Evolutionary conservation across 2,797 vertebrate genomes (phyloP), one percentile per base, ranked within the genome.

Genomic region (Epinephelus awoara): DNA sequence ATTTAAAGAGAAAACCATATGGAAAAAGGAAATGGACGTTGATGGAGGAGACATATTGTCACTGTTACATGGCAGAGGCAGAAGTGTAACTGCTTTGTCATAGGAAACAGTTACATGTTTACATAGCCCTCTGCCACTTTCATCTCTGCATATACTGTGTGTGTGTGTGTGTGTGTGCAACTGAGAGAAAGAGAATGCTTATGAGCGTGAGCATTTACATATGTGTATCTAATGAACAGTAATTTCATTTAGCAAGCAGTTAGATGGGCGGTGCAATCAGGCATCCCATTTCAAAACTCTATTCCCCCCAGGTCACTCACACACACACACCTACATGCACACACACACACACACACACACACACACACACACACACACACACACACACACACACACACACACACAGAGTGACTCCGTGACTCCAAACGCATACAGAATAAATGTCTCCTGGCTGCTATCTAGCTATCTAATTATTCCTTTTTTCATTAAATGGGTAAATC

Each of bases 401-500:
- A 87, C 91, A 91, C 77, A 65, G 85, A 79, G 1, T 34, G 42
- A 69, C 34, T 67, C 46, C 42, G 14, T 52, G 72, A 84, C 79
- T 88, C 84, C 90, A 78, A 85, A 89, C 2, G 65, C 84, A 80
- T 84, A 70, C 68, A 62, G 87, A 95, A 86, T 92, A 90, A 93
- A 93, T 91, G 90, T 95, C 93, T 93, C 85, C 82, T 87, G 87
- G 93, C 84, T 94, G 93, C 91, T 95, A 90, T 95, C 95, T 93
- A 83, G 77, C 90, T 88, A 91, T 92, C 91, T 92, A 94, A 89
- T 96, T 96, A 94, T 85, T 86, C 89, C 76, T 85, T 92, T 85
- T 91, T 93, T 93, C 91, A 94, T 95, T 95, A 94, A 95, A 95
- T 90, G 93, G 84, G 86, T 92, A 93, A 95, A 96, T 96, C 93